Evolutionary conservation across 2,113 vertebrate species (phyloP).

Genomic region (Cryptotis parvus): DNA sequence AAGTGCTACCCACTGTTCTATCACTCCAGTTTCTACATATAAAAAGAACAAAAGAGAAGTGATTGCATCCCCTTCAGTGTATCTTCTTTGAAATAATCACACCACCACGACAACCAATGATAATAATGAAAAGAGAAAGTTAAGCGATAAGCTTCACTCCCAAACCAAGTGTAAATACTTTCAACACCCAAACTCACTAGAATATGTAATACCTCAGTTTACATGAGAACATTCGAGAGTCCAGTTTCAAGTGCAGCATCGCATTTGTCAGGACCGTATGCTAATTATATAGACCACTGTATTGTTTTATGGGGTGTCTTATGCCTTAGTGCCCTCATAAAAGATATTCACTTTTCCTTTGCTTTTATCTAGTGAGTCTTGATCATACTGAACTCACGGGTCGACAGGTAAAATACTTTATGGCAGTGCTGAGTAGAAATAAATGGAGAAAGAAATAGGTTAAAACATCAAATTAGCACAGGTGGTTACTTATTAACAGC

Average conservation of each 20-base stretch:
- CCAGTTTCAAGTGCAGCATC: background rate
- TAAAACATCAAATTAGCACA: slow-evolving; percentile 42
- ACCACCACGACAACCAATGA: background rate
- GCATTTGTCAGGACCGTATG: background rate
- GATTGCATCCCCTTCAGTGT: background rate
- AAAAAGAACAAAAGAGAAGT: background rate
- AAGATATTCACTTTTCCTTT: background rate
- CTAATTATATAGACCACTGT: background rate
- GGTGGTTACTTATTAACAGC: slow-evolving; percentile 49
- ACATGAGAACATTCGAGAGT: background rate
- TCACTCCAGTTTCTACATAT: background rate
- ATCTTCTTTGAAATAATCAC: background rate
- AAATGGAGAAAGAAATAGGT: slow-evolving; percentile 38
- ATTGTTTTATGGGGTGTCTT: background rate
- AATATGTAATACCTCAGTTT: background rate
- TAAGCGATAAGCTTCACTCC: background rate
- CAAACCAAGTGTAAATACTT: background rate
- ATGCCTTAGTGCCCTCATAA: background rate
- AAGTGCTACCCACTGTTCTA: no score
- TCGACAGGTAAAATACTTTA: slow-evolving; percentile 9
- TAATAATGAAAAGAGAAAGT: background rate
- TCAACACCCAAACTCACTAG: background rate
- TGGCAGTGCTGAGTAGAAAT: slow-evolving; percentile 4
- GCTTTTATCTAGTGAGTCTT: slow-evolving; percentile 39
- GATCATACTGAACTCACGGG: background rate